Percentiles rank a stretch among this genome's conserved stretches.
phyloP scores from a whole-genome alignment of 2,113 vertebrate genomes.

The Spea bombifrons region DNA sequence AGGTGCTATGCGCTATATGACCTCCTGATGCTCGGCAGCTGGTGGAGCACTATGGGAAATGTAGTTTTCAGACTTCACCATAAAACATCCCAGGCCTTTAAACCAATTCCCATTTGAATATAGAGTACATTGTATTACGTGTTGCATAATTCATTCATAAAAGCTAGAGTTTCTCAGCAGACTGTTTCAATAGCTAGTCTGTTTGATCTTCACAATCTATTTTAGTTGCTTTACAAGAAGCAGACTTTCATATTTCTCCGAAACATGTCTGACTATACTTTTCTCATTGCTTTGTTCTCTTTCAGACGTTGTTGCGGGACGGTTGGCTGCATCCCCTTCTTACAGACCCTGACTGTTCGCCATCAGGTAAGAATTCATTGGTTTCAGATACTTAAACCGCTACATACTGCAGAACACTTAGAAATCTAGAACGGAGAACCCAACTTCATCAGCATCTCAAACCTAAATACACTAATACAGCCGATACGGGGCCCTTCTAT shows the following conservation, averaged over 20 bases:
- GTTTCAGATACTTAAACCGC: too few species aligned
- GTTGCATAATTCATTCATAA: slow-evolving; percentile 24
- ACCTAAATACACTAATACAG: too few species aligned
- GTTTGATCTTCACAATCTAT: slow-evolving; percentile 16
- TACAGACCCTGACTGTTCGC: not conserved
- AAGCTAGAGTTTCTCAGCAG: not conserved
- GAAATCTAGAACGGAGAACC: too few species aligned
- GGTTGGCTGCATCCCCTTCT: not conserved
- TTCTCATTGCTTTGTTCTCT: not conserved
- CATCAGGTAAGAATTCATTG: slow-evolving; percentile 17
- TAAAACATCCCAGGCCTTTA: not conserved
- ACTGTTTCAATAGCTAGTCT: not conserved
- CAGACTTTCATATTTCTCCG: not conserved
- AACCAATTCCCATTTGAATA: slow-evolving; percentile 16
- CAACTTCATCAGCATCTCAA: too few species aligned
- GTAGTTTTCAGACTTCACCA: too few species aligned
- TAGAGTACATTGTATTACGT: slow-evolving; percentile 9
- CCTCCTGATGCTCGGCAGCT: too few species aligned
- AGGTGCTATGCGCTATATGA: too few species aligned
- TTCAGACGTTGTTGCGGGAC: slow-evolving; percentile 10
- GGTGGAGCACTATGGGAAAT: too few species aligned
- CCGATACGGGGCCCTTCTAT: too few species aligned
- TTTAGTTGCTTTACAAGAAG: slow-evolving; percentile 13
- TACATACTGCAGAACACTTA: too few species aligned
- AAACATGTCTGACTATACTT: not conserved